A percentile compares a stretch with the other conserved stretches of the same genome.
These are phyloP conservation scores for Pherbina coryleti DNA, from an alignment of 2,888 invertebrate genomes.

Conservation along the genomic window DNA sequence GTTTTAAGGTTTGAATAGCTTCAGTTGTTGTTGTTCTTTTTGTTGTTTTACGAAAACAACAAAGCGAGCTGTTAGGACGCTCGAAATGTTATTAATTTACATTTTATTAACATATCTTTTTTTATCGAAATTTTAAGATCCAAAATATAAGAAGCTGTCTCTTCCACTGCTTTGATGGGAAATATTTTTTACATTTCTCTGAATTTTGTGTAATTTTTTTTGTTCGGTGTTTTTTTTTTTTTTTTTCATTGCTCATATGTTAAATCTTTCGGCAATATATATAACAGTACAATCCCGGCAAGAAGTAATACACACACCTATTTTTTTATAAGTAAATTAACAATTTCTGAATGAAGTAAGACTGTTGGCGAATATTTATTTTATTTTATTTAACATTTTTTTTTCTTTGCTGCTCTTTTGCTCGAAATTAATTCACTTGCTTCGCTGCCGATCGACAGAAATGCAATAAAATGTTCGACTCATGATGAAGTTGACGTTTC, in stretches of 20 bases:
- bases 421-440: not conserved
- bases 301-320: no score
- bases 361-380: not conserved
- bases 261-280: no score
- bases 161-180: no score
- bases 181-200: no score
- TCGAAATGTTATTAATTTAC: slow-evolving; percentile 20
- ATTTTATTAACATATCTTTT: slow-evolving; percentile 19
- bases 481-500: slow-evolving; percentile 29
- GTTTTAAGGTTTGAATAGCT: not conserved
- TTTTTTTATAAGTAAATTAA: no score
- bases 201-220: no score
- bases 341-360: not conserved
- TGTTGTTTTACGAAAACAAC: slow-evolving; percentile 14
- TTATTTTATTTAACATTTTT: not conserved
- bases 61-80: slow-evolving; percentile 29
- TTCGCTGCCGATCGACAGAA: not conserved
- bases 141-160: no score
- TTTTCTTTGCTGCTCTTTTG: not conserved
- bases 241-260: no score
- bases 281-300: no score
- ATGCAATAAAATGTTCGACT: slow-evolving; percentile 16
- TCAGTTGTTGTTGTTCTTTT: slow-evolving; percentile 13
- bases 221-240: no score
- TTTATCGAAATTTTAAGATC: no score